A percentile compares a stretch with the other conserved stretches of the same genome.
Conservation (phyloP, 2,888 invertebrate species). For the Perizoma flavofasciatum region DNA sequence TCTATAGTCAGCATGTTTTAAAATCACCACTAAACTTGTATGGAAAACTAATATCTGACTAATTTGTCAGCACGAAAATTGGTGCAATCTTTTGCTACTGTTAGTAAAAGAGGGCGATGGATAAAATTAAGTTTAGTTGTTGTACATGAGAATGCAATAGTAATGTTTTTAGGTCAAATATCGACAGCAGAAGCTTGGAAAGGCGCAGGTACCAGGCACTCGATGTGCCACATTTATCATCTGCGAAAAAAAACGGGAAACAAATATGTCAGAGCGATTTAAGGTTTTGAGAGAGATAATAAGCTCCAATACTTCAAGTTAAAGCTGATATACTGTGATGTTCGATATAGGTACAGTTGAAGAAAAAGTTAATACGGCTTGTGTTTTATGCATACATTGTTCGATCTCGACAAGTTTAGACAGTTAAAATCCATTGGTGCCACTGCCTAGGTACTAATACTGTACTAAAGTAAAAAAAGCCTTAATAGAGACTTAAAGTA, state of each 20-base stretch:
- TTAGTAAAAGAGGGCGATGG: no score
- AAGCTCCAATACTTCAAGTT: slow-evolving; percentile 11
- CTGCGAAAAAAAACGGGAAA: slow-evolving; percentile 15
- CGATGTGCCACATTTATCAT: slow-evolving; percentile 29
- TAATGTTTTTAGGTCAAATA: slow-evolving; percentile 24
- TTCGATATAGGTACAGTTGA: neutral
- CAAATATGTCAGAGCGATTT: neutral
- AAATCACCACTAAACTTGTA: no score
- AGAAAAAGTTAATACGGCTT: neutral
- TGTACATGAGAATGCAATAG: slow-evolving; percentile 3
- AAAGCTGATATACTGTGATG: slow-evolving; percentile 7
- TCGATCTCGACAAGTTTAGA: neutral
- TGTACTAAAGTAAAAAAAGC: no score
- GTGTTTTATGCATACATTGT: neutral
- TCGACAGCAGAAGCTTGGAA: slow-evolving; percentile 10
- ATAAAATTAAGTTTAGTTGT: no score
- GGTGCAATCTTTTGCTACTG: no score
- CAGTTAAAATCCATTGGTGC: neutral
- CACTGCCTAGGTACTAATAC: no score
- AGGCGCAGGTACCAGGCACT: slow-evolving; percentile 20
- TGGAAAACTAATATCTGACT: no score
- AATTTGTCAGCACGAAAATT: no score
- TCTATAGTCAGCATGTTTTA: no score
- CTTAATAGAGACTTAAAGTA: no score
- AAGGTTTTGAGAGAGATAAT: slow-evolving; percentile 4